Base-by-base conservation (phyloP, 2,797 vertebrate genomes). In the Pseudomugil gertrudae region DNA sequence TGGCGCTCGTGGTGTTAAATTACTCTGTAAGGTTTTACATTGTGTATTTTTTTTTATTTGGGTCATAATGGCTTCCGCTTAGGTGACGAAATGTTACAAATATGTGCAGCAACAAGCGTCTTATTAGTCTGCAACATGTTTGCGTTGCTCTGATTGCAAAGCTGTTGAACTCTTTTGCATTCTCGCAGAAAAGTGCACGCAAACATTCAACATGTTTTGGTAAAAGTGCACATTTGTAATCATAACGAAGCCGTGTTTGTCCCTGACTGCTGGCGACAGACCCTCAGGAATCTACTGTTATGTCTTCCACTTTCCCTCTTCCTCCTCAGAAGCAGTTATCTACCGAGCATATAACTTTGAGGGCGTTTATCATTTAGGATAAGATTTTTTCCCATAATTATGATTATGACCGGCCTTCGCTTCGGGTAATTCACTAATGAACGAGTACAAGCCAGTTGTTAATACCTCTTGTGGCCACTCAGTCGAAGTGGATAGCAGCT, bases 201-300 rank as follows among this genome's bases (percentile, higher is more conserved):
- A 56, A 5, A 30, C 26, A 66, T 71, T 63, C 17, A 23, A 30
- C 13, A 48, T 79, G 48, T 78, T 74, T 51, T 77, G 47, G 48
- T 36, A 8, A 33, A 29, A 64, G 55, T 51, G 67, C 54, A 14
- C 78, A 47, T 81, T 63, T 40, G 57, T 80, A 68, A 84, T 86
- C 63, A 59, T 79, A 77, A 87, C 70, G 33, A 69, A 78, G 79
- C 65, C 74, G 72, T 79, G 71, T 89, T 90, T 86, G 81, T 81
- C 85, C 89, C 85, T 86, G 92, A 87, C 71, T 58, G 69, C 61
- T 53, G 78, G 74, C 76, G 63, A 88, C 82, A 86, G 80, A 85
- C 84, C 87, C 76, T 81, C 67, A 86, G 90, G 91, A 94, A 93
- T 92, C 78, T 66, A 65, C 75, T 93, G 91, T 94, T 93, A 2